A percentile compares a stretch with the other conserved stretches of the same genome.
These are phyloP conservation scores for Erethizon dorsatum DNA, from an alignment of 2,797 vertebrate species.

Conservation along the genomic window DNA sequence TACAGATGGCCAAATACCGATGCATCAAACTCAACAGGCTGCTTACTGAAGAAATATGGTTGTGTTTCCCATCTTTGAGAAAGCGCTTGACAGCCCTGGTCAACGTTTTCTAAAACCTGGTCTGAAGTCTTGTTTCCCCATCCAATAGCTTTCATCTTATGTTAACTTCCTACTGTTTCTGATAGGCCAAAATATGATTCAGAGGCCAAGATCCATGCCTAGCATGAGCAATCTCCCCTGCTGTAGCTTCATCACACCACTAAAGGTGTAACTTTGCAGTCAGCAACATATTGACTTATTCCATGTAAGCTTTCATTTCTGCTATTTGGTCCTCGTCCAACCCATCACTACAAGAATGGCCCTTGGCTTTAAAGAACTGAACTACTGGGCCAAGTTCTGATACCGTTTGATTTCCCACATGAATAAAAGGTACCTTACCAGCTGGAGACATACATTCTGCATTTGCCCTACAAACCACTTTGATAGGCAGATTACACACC, in stretches of 20 bases:
- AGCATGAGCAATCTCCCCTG: slow-evolving; percentile 95
- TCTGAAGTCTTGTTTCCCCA: slow-evolving; percentile 96
- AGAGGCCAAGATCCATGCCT: slow-evolving; percentile 98
- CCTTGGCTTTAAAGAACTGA: slow-evolving; percentile 95
- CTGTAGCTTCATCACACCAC: slow-evolving; percentile 97
- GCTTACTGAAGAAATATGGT: slow-evolving; percentile 97
- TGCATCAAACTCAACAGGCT: slow-evolving; percentile 96
- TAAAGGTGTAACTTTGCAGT: slow-evolving; percentile 98
- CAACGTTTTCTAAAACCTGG: slow-evolving; percentile 98
- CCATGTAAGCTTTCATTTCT: slow-evolving; percentile 99
- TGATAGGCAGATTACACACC: slow-evolving; percentile 95
- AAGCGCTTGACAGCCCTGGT: slow-evolving; percentile 97
- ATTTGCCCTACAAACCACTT: slow-evolving; percentile 93
- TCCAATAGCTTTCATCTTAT: slow-evolving; percentile 98
- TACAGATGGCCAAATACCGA: slow-evolving; percentile 98
- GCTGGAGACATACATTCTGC: slow-evolving; percentile 95
- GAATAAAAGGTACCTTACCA: slow-evolving; percentile 98
- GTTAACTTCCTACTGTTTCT: slow-evolving; percentile 97
- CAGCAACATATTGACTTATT: slow-evolving; percentile 98
- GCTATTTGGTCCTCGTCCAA: slow-evolving; percentile 97
- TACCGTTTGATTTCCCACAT: slow-evolving; percentile 96
- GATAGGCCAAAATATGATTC: slow-evolving; percentile 95
- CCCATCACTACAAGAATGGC: slow-evolving; percentile 96
- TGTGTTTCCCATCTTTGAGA: slow-evolving; percentile 97
- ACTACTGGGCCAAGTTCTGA: slow-evolving; percentile 96